These are phyloP conservation scores for Poecilia velifera DNA, from an alignment of 2,797 vertebrate genomes.

Conservation along the genomic window DNA sequence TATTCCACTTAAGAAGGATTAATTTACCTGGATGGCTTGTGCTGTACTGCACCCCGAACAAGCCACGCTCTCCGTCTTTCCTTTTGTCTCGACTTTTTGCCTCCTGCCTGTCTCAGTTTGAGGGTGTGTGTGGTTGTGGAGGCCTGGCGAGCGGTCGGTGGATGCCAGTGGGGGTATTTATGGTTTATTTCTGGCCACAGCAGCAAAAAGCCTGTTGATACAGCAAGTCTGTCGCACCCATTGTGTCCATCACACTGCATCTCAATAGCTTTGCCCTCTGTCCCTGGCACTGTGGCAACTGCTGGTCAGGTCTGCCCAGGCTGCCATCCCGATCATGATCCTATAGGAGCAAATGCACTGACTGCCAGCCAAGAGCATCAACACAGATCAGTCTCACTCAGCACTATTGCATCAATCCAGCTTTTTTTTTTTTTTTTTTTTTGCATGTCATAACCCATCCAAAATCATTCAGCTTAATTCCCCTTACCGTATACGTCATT, in stretches of 20 bases:
- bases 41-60: slow-evolving; percentile 68
- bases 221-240: slow-evolving; percentile 84
- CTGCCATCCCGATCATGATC: slow-evolving; percentile 69
- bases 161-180: slow-evolving; percentile 84
- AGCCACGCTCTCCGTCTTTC: slow-evolving; percentile 65
- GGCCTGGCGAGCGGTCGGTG: slow-evolving; percentile 69
- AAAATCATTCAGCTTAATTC: slow-evolving; percentile 13
- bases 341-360: slow-evolving; percentile 64
- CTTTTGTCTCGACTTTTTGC: slow-evolving; percentile 53
- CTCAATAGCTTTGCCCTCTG: slow-evolving; percentile 83
- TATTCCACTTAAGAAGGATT: background rate
- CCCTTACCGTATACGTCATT: background rate
- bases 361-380: slow-evolving; percentile 74
- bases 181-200: slow-evolving; percentile 84
- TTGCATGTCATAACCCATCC: slow-evolving; percentile 12
- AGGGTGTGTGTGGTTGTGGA: slow-evolving; percentile 68
- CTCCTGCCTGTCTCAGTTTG: slow-evolving; percentile 67
- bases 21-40: slow-evolving; percentile 76
- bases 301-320: slow-evolving; percentile 76
- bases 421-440: slow-evolving; percentile 47
- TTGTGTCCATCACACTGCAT: slow-evolving; percentile 82
- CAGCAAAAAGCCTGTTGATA: slow-evolving; percentile 90
- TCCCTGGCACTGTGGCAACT: slow-evolving; percentile 72
- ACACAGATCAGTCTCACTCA: slow-evolving; percentile 76
- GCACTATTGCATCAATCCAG: slow-evolving; percentile 70